These are phyloP conservation scores for Upupa epops DNA, from an alignment of 2,113 vertebrate genomes.

Conservation along the genomic window DNA sequence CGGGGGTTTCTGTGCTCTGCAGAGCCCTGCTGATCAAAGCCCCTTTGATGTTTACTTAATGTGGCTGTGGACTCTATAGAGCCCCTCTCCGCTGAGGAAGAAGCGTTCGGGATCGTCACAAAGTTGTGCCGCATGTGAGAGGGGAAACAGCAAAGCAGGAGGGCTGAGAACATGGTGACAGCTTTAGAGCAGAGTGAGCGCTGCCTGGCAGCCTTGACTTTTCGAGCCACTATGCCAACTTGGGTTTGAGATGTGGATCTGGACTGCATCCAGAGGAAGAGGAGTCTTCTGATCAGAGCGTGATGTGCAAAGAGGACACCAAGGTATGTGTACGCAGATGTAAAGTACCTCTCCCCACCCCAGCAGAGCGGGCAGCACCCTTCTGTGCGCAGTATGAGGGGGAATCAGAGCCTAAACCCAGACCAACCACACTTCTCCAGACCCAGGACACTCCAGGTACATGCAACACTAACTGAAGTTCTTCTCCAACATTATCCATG, in stretches of 20 bases:
- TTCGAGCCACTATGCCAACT: accelerated
- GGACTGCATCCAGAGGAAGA: background rate
- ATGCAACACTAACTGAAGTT: background rate
- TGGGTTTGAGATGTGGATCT: background rate
- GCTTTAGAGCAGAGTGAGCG: background rate
- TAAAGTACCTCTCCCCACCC: background rate
- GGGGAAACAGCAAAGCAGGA: background rate
- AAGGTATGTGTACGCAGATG: background rate
- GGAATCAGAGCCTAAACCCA: background rate
- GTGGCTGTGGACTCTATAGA: conserved; percentile 49
- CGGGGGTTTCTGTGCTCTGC: conserved; percentile 45
- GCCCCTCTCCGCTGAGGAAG: conserved; percentile 11
- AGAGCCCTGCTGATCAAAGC: conserved; percentile 71
- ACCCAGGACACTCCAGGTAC: background rate
- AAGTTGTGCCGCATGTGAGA: background rate
- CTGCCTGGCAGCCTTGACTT: background rate
- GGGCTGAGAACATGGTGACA: background rate
- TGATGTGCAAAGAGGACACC: background rate
- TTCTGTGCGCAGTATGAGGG: too few relatives aligned
- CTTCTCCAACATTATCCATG: background rate
- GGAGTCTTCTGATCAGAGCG: accelerated
- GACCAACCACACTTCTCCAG: background rate
- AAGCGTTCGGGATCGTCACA: background rate
- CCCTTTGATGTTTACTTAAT: conserved; percentile 78
- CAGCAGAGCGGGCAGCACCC: too few relatives aligned